phyloP scores from a whole-genome alignment of 2,888 invertebrate species.

The Eristalis tenax region DNA sequence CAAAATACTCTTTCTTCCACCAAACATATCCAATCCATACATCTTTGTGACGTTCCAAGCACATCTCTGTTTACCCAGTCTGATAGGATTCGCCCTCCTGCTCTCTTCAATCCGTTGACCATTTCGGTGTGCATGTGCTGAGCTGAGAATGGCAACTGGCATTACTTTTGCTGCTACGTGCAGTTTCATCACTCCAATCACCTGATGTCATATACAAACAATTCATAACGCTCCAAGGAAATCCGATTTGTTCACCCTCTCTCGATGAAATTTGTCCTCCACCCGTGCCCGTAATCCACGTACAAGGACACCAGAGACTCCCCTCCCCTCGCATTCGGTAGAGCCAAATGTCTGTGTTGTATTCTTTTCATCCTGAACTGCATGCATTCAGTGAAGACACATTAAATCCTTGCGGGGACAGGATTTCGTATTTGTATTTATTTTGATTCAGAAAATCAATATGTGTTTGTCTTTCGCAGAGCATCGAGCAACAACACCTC shows the following conservation, averaged over 20 bases:
- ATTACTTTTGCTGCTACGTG: background rate
- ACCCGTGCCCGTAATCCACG: background rate
- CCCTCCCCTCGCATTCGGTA: no score
- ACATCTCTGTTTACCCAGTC: background rate
- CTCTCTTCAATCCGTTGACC: background rate
- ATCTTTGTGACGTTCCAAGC: background rate
- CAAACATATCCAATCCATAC: background rate
- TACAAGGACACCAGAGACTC: background rate
- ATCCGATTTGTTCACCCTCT: background rate
- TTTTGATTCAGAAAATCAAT: slow-evolving; percentile 28
- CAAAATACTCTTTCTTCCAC: background rate
- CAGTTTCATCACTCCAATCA: background rate
- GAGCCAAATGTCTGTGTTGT: background rate
- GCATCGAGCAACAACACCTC: slow-evolving; percentile 63
- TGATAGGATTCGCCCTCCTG: background rate
- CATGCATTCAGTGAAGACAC: background rate
- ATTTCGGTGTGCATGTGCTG: background rate
- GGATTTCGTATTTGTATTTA: background rate
- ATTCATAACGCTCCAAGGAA: slow-evolving; percentile 1
- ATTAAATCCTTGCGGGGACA: background rate
- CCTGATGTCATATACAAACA: background rate
- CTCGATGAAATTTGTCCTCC: background rate
- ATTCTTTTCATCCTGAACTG: background rate
- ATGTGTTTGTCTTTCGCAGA: slow-evolving; percentile 45
- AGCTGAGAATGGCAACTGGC: background rate